phyloP scores from a whole-genome alignment of 2,113 vertebrate genomes.

The Hydrochoerus hydrochaeris region DNA sequence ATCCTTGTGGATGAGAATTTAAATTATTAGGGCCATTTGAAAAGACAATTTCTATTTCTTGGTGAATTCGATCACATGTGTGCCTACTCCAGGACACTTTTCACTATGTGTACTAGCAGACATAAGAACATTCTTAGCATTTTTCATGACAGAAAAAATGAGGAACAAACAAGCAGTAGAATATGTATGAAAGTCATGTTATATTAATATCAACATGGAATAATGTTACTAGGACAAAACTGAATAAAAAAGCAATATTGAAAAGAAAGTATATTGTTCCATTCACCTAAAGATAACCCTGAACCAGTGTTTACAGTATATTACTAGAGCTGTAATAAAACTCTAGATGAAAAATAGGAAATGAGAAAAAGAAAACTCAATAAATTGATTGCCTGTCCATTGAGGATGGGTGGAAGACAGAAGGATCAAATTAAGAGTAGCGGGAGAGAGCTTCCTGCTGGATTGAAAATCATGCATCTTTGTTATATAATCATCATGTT shows the following conservation, averaged over 20 bases:
- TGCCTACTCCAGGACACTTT: neutral
- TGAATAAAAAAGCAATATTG: neutral
- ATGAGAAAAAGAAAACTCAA: neutral
- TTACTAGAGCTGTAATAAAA: neutral
- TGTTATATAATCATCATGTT: neutral
- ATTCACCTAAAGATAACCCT: neutral
- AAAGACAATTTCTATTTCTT: neutral
- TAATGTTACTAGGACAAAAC: neutral
- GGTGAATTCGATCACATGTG: neutral
- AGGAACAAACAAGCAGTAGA: neutral
- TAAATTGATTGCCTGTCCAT: neutral
- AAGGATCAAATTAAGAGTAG: neutral
- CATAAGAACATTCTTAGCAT: neutral
- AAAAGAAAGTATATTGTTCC: neutral
- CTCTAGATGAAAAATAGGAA: neutral
- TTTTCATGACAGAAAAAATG: neutral
- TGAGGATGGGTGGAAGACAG: neutral
- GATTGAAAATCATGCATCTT: neutral
- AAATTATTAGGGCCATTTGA: neutral
- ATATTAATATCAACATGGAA: neutral
- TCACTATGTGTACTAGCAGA: neutral
- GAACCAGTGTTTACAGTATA: neutral
- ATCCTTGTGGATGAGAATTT: neutral
- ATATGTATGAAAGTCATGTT: neutral
- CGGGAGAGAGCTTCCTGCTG: neutral